phyloP scores from a whole-genome alignment of 2,797 vertebrate genomes.

The Muscicapa striata region DNA sequence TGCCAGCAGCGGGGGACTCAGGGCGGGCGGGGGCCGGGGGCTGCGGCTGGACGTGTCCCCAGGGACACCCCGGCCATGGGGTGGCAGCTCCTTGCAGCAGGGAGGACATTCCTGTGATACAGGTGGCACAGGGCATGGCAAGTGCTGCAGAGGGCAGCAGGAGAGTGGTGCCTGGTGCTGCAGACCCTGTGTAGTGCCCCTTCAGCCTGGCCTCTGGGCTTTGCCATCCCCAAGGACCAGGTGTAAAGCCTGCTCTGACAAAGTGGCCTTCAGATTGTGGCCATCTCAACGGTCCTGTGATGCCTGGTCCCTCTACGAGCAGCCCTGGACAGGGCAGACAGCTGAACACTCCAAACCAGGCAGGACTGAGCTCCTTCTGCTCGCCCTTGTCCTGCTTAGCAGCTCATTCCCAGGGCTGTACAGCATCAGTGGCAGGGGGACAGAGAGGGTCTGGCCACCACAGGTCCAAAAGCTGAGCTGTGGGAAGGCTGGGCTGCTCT shows the following conservation, averaged over 20 bases:
- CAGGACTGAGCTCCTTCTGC: neutral
- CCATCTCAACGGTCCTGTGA: fast-evolving
- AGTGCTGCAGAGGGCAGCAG: neutral
- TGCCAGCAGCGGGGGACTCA: neutral
- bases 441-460: neutral
- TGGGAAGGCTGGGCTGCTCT: fast-evolving
- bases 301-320: fast-evolving
- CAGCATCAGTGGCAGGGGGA: fast-evolving
- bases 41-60: fast-evolving
- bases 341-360: neutral
- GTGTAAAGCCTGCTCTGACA: neutral
- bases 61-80: neutral
- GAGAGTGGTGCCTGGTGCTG: fast-evolving
- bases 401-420: neutral
- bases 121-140: neutral
- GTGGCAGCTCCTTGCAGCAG: fast-evolving
- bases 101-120: neutral
- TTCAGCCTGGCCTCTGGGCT: neutral
- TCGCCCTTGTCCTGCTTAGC: neutral
- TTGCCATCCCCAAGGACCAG: neutral
- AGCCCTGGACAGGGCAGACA: neutral
- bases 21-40: neutral
- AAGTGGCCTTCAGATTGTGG: neutral
- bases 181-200: fast-evolving
- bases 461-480: fast-evolving